Base-by-base conservation (phyloP, 2,888 invertebrate species). In the Brachyptera putata region DNA sequence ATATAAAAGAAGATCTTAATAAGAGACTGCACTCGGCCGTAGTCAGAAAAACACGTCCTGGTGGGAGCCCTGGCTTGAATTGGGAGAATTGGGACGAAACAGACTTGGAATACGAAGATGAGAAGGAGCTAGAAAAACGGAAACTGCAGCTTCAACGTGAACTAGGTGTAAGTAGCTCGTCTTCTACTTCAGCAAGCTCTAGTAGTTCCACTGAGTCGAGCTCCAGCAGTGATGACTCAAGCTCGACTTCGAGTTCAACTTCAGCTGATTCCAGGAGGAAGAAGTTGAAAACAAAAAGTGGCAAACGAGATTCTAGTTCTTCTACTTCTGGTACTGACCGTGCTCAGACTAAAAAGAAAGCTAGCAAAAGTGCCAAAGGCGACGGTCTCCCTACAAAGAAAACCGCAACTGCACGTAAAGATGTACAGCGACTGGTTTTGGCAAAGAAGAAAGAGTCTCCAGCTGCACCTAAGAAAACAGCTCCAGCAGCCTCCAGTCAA, bases 61-160 rank as follows among this genome's bases (percentile, higher is more conserved):
- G 53, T 14, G 53, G 21, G 7, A 83, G 83, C 70, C 83, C 84
- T 58, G 85, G 84, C 68, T 72, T 77, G 61, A 84, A 85, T 73
- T 84, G 86, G 76, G 85, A 86, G 72, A 84, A 84, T 72, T 88
- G 87, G 87, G 86, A 87, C 73, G 87, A 86, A 73, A 85, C 84
- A 71, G 85, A 87, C 76, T 74, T 89, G 75, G 89, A 89, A 73
- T 87, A 87, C 77, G 88, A 87, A 65, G 89, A 89, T 76, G 87
- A 89, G 63, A 87, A 88, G 73, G 86, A 84, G 66, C 78, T 89
- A 70, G 89, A 89, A 74, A 85, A 86, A 73, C 80, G 88, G 67
- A 78, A 89, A 65, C 84, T 84, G 71, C 83, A 88, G 71, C 77
- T 89, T 70, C 87, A 89, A 73, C 80, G 87, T 69, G 88, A 89